Base-by-base conservation (phyloP, 2,797 vertebrate species). In the Acipenser oxyrinchus region DNA sequence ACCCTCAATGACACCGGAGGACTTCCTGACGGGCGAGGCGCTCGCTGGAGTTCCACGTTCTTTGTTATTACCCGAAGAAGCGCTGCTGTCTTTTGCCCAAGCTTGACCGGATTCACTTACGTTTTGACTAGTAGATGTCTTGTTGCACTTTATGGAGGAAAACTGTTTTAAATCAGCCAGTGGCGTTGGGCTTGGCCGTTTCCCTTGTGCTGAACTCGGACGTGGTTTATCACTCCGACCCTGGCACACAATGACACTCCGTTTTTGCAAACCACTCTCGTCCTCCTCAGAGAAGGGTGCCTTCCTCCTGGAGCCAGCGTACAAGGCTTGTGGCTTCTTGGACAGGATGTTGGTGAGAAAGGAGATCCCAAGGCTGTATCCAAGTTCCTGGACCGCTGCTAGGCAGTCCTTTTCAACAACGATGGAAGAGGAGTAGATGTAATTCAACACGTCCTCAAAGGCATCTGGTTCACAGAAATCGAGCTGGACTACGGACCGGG, bases 381-480 rank as follows among this genome's bases (percentile, higher is more conserved):
- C 97, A 7, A 99, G 86, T 74, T 98, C 95, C 77, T 99, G 97
- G 75, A 99, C 92, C 18, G 95, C 94, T 10, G 93, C 94, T 8
- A 99, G 89, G 73, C 93, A 93, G 76, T 89, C 87, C 82, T 94
- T 96, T 80, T 99, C 96, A 69, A 96, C 94, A 76, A 99, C 97
- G 64, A 99, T 86, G 1, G 95, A 97, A 1, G 96, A 95, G 66
- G 96, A 96, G 78, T 99, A 99, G 76, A 99, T 95, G 89, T 98
- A 99, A 86, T 95, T 99, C 75, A 99, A 83, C 65, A 99, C 95
- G 2, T 95, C 96, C 79, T 99, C 96, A 10, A 99, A 99, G 71
- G 94, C 91, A 60, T 99, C 95, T 0, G 97, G 93, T 76, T 99
- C 96, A 61, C 97, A 99, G 70, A 99, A 99, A 88, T 99, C 96